These are phyloP conservation scores for Pangasianodon hypophthalmus DNA, from an alignment of 2,113 vertebrate genomes.

Conservation along the genomic window DNA sequence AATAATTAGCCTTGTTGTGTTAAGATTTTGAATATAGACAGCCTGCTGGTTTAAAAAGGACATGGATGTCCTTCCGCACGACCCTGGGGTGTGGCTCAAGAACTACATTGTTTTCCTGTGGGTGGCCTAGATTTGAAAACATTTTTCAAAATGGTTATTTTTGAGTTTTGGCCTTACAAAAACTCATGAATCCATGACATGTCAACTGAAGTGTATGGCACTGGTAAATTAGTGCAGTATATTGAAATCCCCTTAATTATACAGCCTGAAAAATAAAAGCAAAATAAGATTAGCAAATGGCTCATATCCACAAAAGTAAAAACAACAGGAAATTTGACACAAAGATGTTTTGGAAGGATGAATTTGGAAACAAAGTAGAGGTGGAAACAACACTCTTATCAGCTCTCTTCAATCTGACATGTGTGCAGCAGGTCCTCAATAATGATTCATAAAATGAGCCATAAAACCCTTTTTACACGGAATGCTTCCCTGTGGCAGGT, in stretches of 20 bases:
- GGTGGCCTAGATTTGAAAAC: constrained; percentile 15
- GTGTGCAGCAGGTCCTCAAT: neutral
- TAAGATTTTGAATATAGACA: constrained; percentile 8
- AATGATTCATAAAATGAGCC: neutral
- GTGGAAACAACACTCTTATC: constrained; percentile 45
- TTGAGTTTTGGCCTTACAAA: constrained; percentile 18
- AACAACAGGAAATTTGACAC: constrained; percentile 42
- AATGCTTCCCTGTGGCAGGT: constrained; percentile 1
- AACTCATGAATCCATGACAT: neutral
- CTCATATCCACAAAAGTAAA: constrained; percentile 6
- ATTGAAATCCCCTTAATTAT: neutral
- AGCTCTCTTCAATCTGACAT: neutral
- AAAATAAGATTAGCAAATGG: neutral
- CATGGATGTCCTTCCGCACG: constrained; percentile 56
- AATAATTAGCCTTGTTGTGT: neutral
- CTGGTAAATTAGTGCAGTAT: neutral
- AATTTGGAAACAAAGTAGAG: constrained; percentile 11
- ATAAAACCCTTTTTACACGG: neutral
- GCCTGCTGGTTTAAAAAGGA: constrained; percentile 48
- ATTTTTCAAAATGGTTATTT: constrained; percentile 45
- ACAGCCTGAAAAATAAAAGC: neutral
- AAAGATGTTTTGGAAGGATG: constrained; percentile 40
- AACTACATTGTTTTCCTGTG: constrained; percentile 61
- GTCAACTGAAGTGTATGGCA: neutral
- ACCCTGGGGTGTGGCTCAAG: constrained; percentile 56